Evolutionary conservation across 2,113 vertebrate genomes (phyloP).

Genomic region (Elachura formosa): DNA sequence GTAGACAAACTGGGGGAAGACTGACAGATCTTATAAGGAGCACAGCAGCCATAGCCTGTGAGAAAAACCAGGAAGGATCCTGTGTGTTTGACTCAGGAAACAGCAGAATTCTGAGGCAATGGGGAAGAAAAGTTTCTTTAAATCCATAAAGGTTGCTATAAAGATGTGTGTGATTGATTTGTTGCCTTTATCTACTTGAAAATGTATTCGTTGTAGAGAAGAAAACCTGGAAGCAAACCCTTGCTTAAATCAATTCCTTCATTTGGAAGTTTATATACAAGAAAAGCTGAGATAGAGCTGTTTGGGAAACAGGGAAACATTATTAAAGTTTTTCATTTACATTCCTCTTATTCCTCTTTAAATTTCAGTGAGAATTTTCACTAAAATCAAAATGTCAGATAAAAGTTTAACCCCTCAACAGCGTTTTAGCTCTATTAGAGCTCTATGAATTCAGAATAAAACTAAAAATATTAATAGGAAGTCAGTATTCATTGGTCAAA

Average conservation of each 20-base stretch:
- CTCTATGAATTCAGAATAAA: not conserved
- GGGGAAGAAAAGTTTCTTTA: not conserved
- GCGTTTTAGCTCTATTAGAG: not conserved
- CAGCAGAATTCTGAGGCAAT: not conserved
- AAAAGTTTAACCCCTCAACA: not conserved
- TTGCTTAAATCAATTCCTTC: not conserved
- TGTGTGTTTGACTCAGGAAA: not conserved
- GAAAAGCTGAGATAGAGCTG: not conserved
- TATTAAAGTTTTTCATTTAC: not conserved
- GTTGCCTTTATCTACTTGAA: not conserved
- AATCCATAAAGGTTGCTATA: not conserved
- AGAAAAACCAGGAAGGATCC: not conserved
- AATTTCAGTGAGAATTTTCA: not conserved
- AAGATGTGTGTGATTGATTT: not conserved
- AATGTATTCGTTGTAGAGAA: not conserved
- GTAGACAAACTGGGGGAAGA: not conserved
- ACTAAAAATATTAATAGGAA: not conserved
- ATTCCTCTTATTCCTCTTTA: not conserved
- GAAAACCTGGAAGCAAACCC: not conserved
- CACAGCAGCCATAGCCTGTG: not conserved
- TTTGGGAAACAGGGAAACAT: not conserved
- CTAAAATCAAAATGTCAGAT: not conserved
- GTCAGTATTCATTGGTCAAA: not conserved
- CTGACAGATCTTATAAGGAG: not conserved
- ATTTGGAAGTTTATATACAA: not conserved